Conservation (phyloP, 2,888 invertebrate genomes). For the Lutraria lutraria region DNA sequence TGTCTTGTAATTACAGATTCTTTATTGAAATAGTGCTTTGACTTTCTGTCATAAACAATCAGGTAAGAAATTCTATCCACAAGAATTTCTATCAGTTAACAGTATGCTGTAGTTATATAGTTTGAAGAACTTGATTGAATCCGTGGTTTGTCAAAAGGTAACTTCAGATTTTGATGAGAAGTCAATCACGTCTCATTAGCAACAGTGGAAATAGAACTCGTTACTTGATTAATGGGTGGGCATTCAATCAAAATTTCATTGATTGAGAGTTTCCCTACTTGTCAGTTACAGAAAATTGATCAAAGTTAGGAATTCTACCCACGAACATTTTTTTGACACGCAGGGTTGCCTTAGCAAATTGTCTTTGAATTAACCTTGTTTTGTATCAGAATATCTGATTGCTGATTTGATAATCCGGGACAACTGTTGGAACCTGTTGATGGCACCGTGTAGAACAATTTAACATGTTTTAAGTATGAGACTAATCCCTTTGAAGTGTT, state of each 20-base stretch:
- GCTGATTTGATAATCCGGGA: not conserved
- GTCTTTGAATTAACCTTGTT: not conserved
- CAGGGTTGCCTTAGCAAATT: not conserved
- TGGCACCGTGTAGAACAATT: not conserved
- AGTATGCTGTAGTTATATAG: not conserved
- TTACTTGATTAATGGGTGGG: slow-evolving; percentile 5
- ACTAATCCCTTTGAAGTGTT: not conserved
- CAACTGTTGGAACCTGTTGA: not conserved
- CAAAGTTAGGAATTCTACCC: not conserved
- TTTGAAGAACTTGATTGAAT: not conserved
- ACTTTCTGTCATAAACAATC: not conserved
- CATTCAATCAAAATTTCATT: slow-evolving; percentile 17
- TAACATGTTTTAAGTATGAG: not conserved
- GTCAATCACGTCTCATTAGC: slow-evolving; percentile 30
- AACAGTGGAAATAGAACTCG: slow-evolving; percentile 7
- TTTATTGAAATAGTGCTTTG: not conserved
- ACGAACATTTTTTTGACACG: not conserved
- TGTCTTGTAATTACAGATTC: not conserved
- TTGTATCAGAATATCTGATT: not conserved
- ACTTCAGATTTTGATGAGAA: slow-evolving; percentile 18
- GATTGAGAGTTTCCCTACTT: slow-evolving; percentile 4
- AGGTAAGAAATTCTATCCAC: not conserved
- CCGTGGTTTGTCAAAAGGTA: slow-evolving; percentile 4
- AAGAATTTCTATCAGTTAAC: not conserved
- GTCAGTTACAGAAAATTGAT: slow-evolving; percentile 4